Base-by-base conservation (phyloP, 2,888 invertebrate species). In the Deroplatys truncata region DNA sequence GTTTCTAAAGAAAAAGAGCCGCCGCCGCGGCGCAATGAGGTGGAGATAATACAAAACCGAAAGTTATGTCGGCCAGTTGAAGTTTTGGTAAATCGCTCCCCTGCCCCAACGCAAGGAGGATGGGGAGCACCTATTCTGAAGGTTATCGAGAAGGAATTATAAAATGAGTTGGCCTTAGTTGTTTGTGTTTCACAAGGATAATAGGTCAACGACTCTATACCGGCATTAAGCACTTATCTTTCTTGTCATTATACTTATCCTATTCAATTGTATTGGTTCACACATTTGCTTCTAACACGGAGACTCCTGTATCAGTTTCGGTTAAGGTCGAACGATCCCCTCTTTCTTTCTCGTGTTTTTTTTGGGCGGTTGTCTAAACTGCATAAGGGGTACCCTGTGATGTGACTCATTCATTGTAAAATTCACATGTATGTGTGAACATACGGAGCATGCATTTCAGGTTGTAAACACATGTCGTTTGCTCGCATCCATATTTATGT, bases 1-100 rank as follows among this genome's bases (percentile, higher is more conserved):
- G 89, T 89, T 89, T 83, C 88, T 72, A 82, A 88, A 85, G 88
- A 89, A 89, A 72, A 84, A 84, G 89, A 88, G 85, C 84, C 82
- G 89, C 56, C 84, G 35, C 82, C 82, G 29, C 31, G 86, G 29
- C 29, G 82, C 72, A 86, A 28, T 29, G 31, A 82, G 35, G 85
- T 43, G 31, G 13, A 87, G 87, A 87, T 87, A 87, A 82, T 82
- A 87, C 31, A 87, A 87, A 87, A 87, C 87, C 87, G 87, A 87
- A 87, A 87, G 87, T 83, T 87, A 87, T 87, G 87, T 87, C 87
- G 28, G 83, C 56, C 56, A 72, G 56, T 72, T 25, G 56, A 72
- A 72, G 56, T 72, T 72, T 72, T 72, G 16, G 56, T 72, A 72
- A 72, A 72, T 72, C 56, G 20, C 56, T 72, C 56, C 20, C 56